A percentile compares a stretch with the other conserved stretches of the same genome.
Evolutionary conservation across 2,113 vertebrate species (phyloP).

Genomic region (Phaethornis superciliosus): DNA sequence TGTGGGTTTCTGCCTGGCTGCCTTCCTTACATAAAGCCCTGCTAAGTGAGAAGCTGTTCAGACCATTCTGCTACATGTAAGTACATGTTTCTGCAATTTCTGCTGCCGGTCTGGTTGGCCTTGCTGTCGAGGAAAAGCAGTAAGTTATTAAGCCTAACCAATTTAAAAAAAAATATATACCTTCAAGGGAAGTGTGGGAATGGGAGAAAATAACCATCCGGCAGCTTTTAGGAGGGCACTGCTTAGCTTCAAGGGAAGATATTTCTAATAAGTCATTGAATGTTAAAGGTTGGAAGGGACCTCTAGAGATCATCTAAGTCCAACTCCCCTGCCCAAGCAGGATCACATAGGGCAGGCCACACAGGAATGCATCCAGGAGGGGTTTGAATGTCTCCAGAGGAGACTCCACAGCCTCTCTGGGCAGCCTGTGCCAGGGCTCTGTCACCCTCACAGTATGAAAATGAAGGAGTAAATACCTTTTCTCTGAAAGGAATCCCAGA

Average conservation of each 20-base stretch:
- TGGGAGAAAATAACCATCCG: neutral
- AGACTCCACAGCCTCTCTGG: too few species aligned
- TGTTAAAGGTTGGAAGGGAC: too few species aligned
- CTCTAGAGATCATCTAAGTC: too few species aligned
- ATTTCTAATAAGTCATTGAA: neutral
- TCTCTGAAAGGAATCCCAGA: neutral
- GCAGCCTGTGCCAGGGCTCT: too few species aligned
- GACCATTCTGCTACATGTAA: neutral
- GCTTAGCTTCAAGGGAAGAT: neutral
- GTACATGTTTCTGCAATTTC: conserved; percentile 7
- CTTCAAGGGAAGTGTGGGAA: neutral
- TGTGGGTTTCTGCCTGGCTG: conserved; percentile 18
- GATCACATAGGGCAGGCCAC: too few species aligned
- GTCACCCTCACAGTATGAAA: neutral
- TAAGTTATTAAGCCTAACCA: neutral
- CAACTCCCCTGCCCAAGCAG: too few species aligned
- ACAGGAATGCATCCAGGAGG: too few species aligned
- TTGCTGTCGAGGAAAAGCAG: conserved; percentile 14
- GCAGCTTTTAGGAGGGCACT: neutral
- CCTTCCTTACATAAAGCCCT: neutral
- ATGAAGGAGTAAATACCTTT: neutral
- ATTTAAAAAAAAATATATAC: too few species aligned
- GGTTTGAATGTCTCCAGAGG: too few species aligned
- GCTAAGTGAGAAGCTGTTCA: conserved; percentile 29
- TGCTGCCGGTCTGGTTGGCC: neutral